Conservation (phyloP, 64 coral and sea anemone genomes). For the Orbicella faveolata region DNA sequence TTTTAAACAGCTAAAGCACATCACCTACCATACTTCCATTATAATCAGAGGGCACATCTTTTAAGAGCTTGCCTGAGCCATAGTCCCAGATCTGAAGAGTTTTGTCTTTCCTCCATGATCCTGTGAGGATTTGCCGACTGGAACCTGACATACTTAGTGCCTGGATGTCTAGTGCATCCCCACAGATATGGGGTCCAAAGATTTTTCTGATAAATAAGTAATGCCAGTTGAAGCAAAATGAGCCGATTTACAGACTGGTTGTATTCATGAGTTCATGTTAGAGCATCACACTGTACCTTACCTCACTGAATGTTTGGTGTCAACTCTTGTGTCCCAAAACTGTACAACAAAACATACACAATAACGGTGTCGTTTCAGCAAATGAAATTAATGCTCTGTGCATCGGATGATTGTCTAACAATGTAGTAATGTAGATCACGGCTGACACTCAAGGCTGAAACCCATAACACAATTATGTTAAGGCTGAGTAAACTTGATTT, state of each 20-base stretch:
- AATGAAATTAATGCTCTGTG: too few species aligned
- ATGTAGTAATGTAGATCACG: too few species aligned
- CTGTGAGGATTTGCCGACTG: slow-evolving; percentile 78
- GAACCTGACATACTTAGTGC: slow-evolving; percentile 39
- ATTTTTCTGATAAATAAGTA: slow-evolving; percentile 60
- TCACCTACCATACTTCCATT: slow-evolving; percentile 77
- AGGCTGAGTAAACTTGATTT: too few species aligned
- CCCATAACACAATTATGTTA: too few species aligned
- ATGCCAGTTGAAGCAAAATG: background rate
- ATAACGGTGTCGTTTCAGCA: too few species aligned
- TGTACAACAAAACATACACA: slow-evolving; percentile 1
- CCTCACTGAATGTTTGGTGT: slow-evolving; percentile 83
- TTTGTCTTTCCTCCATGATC: slow-evolving; percentile 88
- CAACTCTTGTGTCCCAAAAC: slow-evolving; percentile 96
- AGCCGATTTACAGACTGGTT: background rate
- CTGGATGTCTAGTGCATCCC: slow-evolving; percentile 91
- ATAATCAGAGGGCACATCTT: slow-evolving; percentile 78
- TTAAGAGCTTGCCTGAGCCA: slow-evolving; percentile 79
- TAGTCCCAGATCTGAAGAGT: slow-evolving; percentile 91
- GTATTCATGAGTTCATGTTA: too few species aligned
- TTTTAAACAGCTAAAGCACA: background rate
- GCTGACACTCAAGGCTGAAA: too few species aligned
- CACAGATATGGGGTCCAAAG: slow-evolving; percentile 97
- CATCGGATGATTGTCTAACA: too few species aligned
- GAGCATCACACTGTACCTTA: slow-evolving; percentile 1